A percentile compares a stretch with the other conserved stretches of the same genome.
These are phyloP conservation scores for Oreohelix idahoensis DNA, from an alignment of 1,140 invertebrate genomes.

Conservation along the genomic window DNA sequence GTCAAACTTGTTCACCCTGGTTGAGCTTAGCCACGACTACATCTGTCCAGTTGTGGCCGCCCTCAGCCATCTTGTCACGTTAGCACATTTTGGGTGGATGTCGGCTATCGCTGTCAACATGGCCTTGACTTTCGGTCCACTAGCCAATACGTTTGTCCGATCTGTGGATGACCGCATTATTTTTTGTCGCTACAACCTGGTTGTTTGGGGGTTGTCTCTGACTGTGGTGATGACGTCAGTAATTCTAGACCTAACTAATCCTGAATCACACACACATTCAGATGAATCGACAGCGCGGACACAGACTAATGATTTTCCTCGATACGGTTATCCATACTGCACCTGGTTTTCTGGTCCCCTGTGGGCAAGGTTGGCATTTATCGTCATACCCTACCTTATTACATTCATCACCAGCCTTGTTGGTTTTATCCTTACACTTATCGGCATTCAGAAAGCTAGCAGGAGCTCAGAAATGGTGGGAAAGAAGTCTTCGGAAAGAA, in stretches of 20 bases:
- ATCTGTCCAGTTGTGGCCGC: background rate
- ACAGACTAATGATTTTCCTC: background rate
- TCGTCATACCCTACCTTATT: background rate
- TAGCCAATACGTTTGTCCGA: background rate
- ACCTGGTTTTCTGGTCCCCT: slow-evolving; percentile 1
- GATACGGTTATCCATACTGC: slow-evolving; percentile 11
- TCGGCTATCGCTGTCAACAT: slow-evolving; percentile 11
- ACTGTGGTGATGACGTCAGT: background rate
- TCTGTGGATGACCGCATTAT: background rate
- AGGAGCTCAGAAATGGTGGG: background rate
- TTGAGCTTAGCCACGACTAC: background rate
- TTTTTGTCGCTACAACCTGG: background rate
- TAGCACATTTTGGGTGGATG: slow-evolving; percentile 15
- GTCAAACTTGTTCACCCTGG: background rate
- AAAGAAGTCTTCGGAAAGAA: background rate
- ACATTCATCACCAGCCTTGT: slow-evolving; percentile 6
- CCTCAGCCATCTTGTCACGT: background rate
- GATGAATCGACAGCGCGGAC: background rate
- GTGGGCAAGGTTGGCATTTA: background rate
- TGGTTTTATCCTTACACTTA: background rate
- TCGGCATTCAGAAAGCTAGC: background rate
- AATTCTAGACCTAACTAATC: background rate
- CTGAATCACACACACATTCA: background rate
- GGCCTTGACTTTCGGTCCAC: slow-evolving; percentile 5
- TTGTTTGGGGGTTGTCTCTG: background rate